Base-by-base conservation (phyloP, 2,888 invertebrate species). In the Ferrisia virgata region DNA sequence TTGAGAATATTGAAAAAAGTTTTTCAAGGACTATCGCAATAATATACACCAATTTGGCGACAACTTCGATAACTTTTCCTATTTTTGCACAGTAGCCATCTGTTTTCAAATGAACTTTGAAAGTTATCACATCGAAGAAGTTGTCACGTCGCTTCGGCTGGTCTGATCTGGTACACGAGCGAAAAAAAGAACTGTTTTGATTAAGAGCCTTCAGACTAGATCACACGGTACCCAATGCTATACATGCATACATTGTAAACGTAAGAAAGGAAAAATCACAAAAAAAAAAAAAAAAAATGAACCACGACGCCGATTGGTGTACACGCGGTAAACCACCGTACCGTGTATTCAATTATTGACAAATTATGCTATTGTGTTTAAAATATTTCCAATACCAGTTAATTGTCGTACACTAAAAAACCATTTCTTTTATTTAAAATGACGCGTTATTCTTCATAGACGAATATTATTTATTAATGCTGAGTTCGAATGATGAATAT, bases 391-490 rank as follows among this genome's bases (percentile, higher is more conserved):
- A 64, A 64, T 64, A 64, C 64, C 64, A 64, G 64, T 64, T 64
- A 64, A 64, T 64, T 64, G 64, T 64, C 64, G 28, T 28, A 64
- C 64, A 64, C 28, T 28, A 64, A 64, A 28, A 28, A 64, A 28
- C 64, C 64, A 64, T 36, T 36, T 76, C 72, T 76, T 76, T 76
- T 76, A 76, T 76, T 76, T 76, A 76, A 76, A 76, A 76, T 76
- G 72, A 76, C 72, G 72, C 72, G 72, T 28, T 64, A 36, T 36
- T 76, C 36, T 76, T 76, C 36, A 76, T 76, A 76, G 28, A 76
- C 72, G 72, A 76, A 76, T 76, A 76, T 76, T 76, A 76, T 76
- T 76, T 76, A 76, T 76, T 76, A 76, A 76, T 76, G 72, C 72
- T 36, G 72, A 76, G 72, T 76, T 36, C 36, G 36, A 76, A 76